A percentile compares a stretch with the other conserved stretches of the same genome.
phyloP scores from a whole-genome alignment of 2,888 invertebrate species.

The Serrognathus titanus region DNA sequence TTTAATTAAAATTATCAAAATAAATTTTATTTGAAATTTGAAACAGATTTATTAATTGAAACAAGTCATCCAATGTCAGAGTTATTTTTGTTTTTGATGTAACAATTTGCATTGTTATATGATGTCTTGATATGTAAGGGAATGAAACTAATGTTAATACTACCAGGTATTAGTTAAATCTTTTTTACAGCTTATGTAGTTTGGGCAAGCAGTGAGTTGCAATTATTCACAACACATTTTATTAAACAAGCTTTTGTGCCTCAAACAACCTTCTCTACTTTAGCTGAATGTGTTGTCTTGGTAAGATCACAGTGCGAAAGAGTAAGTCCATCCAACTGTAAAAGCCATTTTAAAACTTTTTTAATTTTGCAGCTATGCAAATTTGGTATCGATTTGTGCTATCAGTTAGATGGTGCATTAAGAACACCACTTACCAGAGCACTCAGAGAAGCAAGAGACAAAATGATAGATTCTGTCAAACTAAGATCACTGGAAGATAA shows the following conservation, averaged over 20 bases:
- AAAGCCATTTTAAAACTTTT: neutral
- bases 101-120: too few relatives aligned
- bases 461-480: conserved; percentile 78
- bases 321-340: conserved; percentile 41
- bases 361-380: conserved; percentile 51
- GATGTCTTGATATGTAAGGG: too few relatives aligned
- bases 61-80: too few relatives aligned
- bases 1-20: too few relatives aligned
- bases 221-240: conserved; percentile 74
- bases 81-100: too few relatives aligned
- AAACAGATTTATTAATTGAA: too few relatives aligned
- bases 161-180: neutral
- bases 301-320: conserved; percentile 72
- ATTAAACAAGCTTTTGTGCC: conserved; percentile 87
- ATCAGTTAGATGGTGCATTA: conserved; percentile 84
- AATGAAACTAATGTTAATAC: conserved; percentile 1
- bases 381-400: conserved; percentile 85
- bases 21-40: too few relatives aligned
- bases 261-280: conserved; percentile 77
- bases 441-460: conserved; percentile 74
- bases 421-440: conserved; percentile 73
- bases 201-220: conserved; percentile 85
- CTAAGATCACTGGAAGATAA: conserved; percentile 74
- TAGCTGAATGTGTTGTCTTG: conserved; percentile 82
- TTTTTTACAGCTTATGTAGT: conserved; percentile 70